A percentile compares a stretch with the other conserved stretches of the same genome.
Conservation (phyloP, 2,888 invertebrate species). For the Rhimphoctona megacephalus region DNA sequence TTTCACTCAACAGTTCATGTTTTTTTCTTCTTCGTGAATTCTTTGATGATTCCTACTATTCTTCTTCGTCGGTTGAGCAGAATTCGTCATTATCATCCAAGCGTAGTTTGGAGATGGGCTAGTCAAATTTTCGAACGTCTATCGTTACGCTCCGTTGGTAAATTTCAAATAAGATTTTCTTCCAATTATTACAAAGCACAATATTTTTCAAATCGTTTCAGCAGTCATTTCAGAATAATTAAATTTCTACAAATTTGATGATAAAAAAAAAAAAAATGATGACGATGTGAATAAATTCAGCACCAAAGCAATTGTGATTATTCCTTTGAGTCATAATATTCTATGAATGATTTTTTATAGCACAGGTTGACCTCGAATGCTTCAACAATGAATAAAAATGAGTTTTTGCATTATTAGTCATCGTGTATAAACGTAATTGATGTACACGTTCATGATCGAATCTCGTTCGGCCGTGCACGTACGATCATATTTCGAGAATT, state of each 20-base stretch:
- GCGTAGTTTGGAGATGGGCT: slow-evolving; percentile 4
- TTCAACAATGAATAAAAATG: neutral
- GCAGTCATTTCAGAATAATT: neutral
- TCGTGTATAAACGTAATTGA: neutral
- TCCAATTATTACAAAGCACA: neutral
- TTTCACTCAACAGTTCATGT: no score
- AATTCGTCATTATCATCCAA: slow-evolving; percentile 33
- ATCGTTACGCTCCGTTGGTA: slow-evolving; percentile 38
- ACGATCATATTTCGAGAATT: neutral
- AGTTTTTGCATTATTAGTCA: neutral
- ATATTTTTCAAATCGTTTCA: neutral
- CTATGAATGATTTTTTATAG: neutral
- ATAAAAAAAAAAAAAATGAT: no score
- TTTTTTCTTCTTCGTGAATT: neutral
- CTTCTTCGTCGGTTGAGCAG: slow-evolving; percentile 25
- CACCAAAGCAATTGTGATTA: neutral
- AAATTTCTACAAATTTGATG: no score
- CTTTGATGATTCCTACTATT: slow-evolving; percentile 5
- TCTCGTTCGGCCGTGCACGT: neutral
- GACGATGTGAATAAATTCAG: neutral
- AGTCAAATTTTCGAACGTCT: slow-evolving; percentile 12
- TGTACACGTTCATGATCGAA: slow-evolving; percentile 16
- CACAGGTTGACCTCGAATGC: neutral
- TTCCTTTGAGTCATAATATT: neutral
- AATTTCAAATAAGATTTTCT: slow-evolving; percentile 4